phyloP scores from a whole-genome alignment of 2,888 invertebrate species.

The Tetragonula carbonaria region DNA sequence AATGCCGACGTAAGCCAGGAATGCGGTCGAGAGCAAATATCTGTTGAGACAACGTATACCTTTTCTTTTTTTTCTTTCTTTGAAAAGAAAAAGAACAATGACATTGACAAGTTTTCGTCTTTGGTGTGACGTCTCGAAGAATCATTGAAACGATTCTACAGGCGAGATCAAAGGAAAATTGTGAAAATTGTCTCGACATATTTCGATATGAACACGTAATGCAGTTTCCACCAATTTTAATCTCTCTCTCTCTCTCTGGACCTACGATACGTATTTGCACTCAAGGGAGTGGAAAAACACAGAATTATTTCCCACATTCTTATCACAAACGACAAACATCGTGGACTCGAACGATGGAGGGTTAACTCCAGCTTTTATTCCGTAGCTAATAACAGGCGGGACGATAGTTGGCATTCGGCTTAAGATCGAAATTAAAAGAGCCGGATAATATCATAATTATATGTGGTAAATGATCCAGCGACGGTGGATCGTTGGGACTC shows the following conservation, averaged over 20 bases:
- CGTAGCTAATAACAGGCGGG: conserved; percentile 22
- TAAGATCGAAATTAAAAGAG: conserved; percentile 31
- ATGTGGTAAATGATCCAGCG: conserved; percentile 33
- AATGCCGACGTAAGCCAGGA: conserved; percentile 10
- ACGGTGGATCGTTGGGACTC: conserved; percentile 1
- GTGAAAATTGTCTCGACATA: no score
- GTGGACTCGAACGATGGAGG: background rate
- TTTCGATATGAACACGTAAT: background rate
- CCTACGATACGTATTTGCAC: no score
- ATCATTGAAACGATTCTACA: background rate
- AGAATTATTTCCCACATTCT: no score
- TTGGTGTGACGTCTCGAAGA: background rate
- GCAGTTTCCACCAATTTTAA: background rate
- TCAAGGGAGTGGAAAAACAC: no score
- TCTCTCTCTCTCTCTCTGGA: background rate
- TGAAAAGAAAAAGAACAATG: background rate
- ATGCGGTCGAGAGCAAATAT: conserved; percentile 34
- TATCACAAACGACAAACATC: background rate
- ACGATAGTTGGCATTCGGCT: conserved; percentile 2
- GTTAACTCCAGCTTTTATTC: conserved; percentile 9
- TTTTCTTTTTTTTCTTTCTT: no score
- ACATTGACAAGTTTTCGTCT: background rate
- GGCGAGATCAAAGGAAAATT: background rate
- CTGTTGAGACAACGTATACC: background rate
- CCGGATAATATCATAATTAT: conserved; percentile 45